phyloP scores from a whole-genome alignment of 1,140 invertebrate species.

The Diabrotica virgifera region DNA sequence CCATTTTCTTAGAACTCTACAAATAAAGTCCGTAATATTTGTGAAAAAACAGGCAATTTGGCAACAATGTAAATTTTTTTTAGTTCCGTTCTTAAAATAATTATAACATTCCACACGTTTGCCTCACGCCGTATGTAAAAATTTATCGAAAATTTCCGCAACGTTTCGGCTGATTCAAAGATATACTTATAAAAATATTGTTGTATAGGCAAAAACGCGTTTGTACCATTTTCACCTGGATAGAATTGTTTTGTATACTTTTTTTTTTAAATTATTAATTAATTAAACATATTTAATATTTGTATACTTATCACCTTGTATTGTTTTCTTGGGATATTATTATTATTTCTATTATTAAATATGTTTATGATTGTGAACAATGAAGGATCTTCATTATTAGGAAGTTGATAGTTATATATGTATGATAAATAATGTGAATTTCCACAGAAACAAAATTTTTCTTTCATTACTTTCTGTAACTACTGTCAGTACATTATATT shows the following conservation, averaged over 20 bases:
- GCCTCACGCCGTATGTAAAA: background rate
- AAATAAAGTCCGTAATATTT: too few species aligned
- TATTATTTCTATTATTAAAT: constrained; percentile 17
- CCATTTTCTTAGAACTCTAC: too few species aligned
- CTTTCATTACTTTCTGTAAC: too few species aligned
- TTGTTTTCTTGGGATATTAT: constrained; percentile 10
- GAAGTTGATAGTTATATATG: too few species aligned
- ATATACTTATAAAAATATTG: constrained; percentile 45
- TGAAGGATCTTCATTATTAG: background rate
- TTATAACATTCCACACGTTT: too few species aligned
- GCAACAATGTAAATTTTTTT: too few species aligned
- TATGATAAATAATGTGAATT: too few species aligned
- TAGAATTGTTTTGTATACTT: constrained; percentile 37
- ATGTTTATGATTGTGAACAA: constrained; percentile 10
- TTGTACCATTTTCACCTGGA: constrained; percentile 47
- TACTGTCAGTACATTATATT: too few species aligned
- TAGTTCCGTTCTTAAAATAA: too few species aligned
- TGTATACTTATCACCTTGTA: constrained; percentile 22
- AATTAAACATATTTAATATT: constrained; percentile 27
- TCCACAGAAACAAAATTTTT: too few species aligned
- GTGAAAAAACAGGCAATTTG: too few species aligned
- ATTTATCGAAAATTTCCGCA: constrained; percentile 26
- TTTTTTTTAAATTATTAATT: constrained; percentile 11
- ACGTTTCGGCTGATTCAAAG: constrained; percentile 36
- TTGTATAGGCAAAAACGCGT: constrained; percentile 45